Evolutionary conservation across 2,113 vertebrate genomes (phyloP), one percentile per base, ranked within the genome.

Genomic region (Centrocercus urophasianus): DNA sequence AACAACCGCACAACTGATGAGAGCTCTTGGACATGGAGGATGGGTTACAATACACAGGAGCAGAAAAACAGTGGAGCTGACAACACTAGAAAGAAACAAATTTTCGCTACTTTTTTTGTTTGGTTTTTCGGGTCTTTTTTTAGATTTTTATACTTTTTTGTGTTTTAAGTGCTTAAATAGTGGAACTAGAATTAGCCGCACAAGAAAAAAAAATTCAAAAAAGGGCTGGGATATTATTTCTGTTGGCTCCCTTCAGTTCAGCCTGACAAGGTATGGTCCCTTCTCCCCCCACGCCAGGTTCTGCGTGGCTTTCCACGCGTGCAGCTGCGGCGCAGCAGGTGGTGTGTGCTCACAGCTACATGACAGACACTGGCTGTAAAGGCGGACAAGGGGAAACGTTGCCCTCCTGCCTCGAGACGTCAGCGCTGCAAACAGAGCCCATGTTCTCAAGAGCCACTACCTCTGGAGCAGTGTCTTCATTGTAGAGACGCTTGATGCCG

Each of bases 401-500:
- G 83, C 98, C 97, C 86, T 98, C 98, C 95, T 98, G 98, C 96
- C 97, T 95, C 8, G 98, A 96, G 61, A 97, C 83, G 57, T 97
- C 97, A 65, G 98, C 91, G 60, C 97, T 92, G 72, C 98, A 98
- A 34, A 90, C 96, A 54, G 94, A 94, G 88, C 94, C 94, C 94
- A 96, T n/a, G 60, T 34, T 97, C 86, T 98, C 98, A 34, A 96
- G 84, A 47, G 89, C 72, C 89, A 60, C 96, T 42, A 94, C 98
- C 92, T 99, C 98, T 8, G 98, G 98, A 86, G 96, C 88, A 9
- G 65, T 36, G 10, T 99, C 99, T 95, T 99, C 99, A 1, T 99
- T 99, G 98, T 99, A 99, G 57, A 99, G 98, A 47, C 99, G 98
- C 84, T 99, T 99, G 98, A 99, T 99, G 28, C 98, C 98, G 0